Evolutionary conservation across 2,888 invertebrate species (phyloP).

Genomic region (Hedya salicella): DNA sequence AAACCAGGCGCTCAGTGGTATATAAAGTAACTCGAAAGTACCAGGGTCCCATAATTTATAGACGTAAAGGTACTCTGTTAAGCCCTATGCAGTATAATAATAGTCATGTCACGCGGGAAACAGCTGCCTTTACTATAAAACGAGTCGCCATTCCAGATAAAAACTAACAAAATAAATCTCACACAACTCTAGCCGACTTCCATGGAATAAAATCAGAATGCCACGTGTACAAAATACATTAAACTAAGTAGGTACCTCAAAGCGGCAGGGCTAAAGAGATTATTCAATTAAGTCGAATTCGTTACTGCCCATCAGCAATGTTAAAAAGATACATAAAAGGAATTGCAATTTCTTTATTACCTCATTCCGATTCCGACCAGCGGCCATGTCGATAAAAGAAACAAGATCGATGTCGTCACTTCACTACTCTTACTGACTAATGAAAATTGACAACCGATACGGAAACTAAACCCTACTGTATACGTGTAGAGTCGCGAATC

Average conservation of each 20-base stretch:
- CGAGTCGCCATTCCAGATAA: background rate
- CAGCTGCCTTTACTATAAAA: background rate
- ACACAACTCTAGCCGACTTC: background rate
- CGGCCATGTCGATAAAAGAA: conserved; percentile 70
- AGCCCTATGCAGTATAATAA: background rate
- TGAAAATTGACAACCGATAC: conserved; percentile 52
- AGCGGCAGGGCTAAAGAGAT: conserved; percentile 58
- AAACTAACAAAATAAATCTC: conserved; percentile 13
- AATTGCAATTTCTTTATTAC: conserved; percentile 74
- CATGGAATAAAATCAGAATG: conserved; percentile 20
- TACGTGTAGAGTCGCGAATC: background rate
- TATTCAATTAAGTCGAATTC: conserved; percentile 68
- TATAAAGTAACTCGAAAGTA: background rate
- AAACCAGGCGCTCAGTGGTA: background rate
- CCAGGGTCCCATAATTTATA: background rate
- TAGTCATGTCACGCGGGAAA: background rate
- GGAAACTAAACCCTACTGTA: conserved; percentile 39
- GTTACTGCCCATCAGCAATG: conserved; percentile 62
- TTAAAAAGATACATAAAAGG: conserved; percentile 64
- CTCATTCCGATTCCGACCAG: conserved; percentile 66
- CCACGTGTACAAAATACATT: conserved; percentile 38
- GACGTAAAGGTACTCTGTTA: background rate
- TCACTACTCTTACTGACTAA: conserved; percentile 61
- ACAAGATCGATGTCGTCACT: conserved; percentile 73
- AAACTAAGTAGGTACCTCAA: conserved; percentile 45